Conservation (phyloP, 2,797 vertebrate species). For the Margarornis squamiger region DNA sequence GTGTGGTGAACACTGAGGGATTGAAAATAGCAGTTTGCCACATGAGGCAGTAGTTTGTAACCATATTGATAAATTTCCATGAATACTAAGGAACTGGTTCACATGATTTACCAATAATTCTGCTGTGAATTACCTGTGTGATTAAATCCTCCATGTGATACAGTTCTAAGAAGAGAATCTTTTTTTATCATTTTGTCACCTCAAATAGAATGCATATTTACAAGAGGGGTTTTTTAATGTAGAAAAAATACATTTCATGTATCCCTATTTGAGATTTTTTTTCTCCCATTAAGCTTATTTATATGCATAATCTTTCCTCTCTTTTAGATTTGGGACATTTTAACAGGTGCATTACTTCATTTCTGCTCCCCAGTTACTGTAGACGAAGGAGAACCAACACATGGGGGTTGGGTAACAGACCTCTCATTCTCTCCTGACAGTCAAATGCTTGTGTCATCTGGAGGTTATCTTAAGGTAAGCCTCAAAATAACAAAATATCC, state of each 20-base stretch:
- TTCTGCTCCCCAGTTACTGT: slow-evolving; percentile 80
- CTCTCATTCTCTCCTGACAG: slow-evolving; percentile 90
- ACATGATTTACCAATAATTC: not conserved
- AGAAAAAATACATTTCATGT: not conserved
- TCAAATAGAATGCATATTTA: not conserved
- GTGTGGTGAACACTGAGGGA: fast-evolving
- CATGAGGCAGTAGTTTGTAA: not conserved
- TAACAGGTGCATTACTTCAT: slow-evolving; percentile 82
- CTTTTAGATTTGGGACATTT: slow-evolving; percentile 86
- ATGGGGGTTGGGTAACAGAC: slow-evolving; percentile 94
- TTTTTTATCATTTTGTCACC: not conserved
- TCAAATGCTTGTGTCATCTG: slow-evolving; percentile 88
- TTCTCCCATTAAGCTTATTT: not conserved
- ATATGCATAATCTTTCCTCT: not conserved
- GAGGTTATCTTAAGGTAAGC: slow-evolving; percentile 91
- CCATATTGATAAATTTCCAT: not conserved
- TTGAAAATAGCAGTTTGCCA: not conserved
- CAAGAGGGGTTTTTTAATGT: not conserved
- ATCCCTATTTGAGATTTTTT: not conserved
- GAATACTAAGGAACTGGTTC: not conserved
- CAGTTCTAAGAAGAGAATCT: not conserved
- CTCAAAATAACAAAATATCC: not conserved
- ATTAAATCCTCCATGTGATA: not conserved
- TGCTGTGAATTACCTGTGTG: not conserved
- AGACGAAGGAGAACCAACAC: slow-evolving; percentile 85